phyloP scores from a whole-genome alignment of 2,888 invertebrate species.

The Mythimna vitellina region DNA sequence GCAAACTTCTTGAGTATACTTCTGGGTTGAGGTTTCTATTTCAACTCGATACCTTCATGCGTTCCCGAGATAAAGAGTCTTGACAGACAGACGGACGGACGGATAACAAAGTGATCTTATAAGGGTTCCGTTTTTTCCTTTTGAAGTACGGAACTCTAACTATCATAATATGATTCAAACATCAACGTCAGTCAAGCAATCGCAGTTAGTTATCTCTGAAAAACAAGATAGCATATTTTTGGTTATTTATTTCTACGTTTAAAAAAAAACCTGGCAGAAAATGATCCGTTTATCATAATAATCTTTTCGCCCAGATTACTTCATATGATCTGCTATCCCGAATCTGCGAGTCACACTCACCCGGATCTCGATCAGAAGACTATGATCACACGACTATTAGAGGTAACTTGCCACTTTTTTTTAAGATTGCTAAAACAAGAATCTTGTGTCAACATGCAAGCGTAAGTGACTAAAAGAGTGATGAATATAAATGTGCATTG shows the following conservation, averaged over 20 bases:
- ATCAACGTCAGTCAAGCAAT: not conserved
- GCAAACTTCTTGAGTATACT: too few species aligned
- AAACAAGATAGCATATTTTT: not conserved
- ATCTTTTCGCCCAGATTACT: conserved; percentile 91
- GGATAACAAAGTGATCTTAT: too few species aligned
- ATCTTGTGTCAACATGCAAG: not conserved
- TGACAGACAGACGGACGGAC: too few species aligned
- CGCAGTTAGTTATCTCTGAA: too few species aligned
- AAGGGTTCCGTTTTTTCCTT: too few species aligned
- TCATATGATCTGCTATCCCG: conserved; percentile 98
- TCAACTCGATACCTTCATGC: too few species aligned
- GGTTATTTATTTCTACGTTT: not conserved
- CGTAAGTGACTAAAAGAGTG: not conserved
- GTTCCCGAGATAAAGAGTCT: too few species aligned
- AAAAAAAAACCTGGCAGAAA: not conserved
- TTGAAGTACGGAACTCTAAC: too few species aligned
- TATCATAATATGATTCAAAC: not conserved
- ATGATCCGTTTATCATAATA: not conserved
- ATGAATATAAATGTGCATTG: too few species aligned
- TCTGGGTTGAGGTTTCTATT: too few species aligned
- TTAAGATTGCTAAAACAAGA: not conserved
- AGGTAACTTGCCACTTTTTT: conserved; percentile 86
- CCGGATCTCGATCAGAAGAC: conserved; percentile 96
- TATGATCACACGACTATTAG: conserved; percentile 96
- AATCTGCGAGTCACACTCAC: conserved; percentile 94